These are phyloP conservation scores for Acestrorhynchus altus DNA, from an alignment of 2,797 vertebrate species.

Conservation along the genomic window DNA sequence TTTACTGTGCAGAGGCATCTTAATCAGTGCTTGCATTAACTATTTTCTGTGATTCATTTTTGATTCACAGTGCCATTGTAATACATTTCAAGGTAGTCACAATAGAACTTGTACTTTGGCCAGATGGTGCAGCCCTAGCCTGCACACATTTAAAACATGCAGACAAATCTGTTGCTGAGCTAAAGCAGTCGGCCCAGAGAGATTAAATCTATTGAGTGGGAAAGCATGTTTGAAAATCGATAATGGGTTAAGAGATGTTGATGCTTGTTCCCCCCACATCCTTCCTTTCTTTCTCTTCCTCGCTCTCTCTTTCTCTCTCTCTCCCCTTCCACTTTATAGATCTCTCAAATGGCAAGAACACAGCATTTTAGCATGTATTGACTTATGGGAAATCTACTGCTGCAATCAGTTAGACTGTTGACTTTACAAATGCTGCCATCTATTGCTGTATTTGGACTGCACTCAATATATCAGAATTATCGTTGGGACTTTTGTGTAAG, in stretches of 20 bases:
- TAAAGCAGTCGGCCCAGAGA: neutral
- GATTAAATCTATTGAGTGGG: slow-evolving; percentile 6
- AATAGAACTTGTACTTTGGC: neutral
- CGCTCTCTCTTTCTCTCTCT: no score
- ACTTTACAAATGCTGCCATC: slow-evolving; percentile 6
- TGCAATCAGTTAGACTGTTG: slow-evolving; percentile 2
- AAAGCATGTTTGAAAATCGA: slow-evolving; percentile 26
- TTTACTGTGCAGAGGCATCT: no score
- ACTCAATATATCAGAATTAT: neutral
- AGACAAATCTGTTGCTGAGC: neutral
- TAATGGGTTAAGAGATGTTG: slow-evolving; percentile 22
- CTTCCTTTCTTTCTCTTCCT: no score
- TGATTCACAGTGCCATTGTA: no score
- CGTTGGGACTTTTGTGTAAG: neutral
- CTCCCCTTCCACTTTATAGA: neutral
- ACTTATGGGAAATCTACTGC: slow-evolving; percentile 1
- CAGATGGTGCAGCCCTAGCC: neutral
- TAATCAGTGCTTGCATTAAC: no score
- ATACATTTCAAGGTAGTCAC: no score
- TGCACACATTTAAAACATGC: neutral
- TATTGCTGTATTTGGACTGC: neutral
- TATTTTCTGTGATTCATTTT: neutral
- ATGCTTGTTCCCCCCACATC: neutral
- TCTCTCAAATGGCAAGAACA: neutral
- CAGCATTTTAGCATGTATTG: slow-evolving; percentile 7